Base-by-base conservation (phyloP, 2,888 invertebrate genomes). In the Tineola bisselliella region DNA sequence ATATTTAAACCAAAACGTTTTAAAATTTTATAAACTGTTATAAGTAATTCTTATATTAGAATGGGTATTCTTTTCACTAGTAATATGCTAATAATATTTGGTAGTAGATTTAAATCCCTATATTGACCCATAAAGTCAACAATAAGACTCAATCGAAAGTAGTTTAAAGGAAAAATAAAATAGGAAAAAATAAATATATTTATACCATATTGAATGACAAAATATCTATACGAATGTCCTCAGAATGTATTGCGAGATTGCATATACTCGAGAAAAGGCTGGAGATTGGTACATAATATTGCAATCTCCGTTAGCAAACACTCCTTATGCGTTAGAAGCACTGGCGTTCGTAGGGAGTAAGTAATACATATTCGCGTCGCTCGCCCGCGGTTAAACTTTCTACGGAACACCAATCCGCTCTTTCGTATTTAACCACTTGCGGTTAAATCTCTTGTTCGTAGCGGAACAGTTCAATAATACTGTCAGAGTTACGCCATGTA, bases 351-450 rank as follows among this genome's bases (percentile, higher is more conserved):
- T 48, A 13, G n/a, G 25, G n/a, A 54, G 25, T 12, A 25, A 54
- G 70, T 67, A 76, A 81, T 79, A 80, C 77, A 72, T 74, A 76
- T 71, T 69, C 73, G 71, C 68, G 71, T 66, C 71, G 72, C 71
- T 75, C 72, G 73, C 68, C 67, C 64, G 79, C 71, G 80, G 81
- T 81, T 77, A 75, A 82, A 81, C 77, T 79, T 62, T 59, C 58
- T 25, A 30, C 62, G 17, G 73, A 74, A 81, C 81, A 82, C 69
- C 76, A 76, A 76, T 80, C 72, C 72, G 79, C 81, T 81, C 79
- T 82, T 80, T 79, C 78, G 77, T 78, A 76, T 81, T 79, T 75
- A 80, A 79, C 79, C 79, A 74, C 72, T 68, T 62, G 71, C 64
- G 74, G 76, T 75, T 72, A 68, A 68, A 72, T 54, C 54, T 25